Evolutionary conservation across 2,888 invertebrate species (phyloP).

Genomic region (Ectropis crepuscularia): DNA sequence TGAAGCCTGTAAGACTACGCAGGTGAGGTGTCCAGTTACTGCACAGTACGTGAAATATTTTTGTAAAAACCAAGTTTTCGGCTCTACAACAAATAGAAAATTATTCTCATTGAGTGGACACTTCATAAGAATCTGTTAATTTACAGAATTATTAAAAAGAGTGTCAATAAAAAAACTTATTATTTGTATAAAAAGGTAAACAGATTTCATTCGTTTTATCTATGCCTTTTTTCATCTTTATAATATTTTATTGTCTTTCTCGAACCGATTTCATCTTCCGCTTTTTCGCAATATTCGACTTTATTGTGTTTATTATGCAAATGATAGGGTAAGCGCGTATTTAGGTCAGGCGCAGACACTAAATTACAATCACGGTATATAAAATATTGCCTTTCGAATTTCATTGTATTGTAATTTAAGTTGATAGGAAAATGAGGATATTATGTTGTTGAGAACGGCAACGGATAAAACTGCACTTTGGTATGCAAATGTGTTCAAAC

Average conservation of each 20-base stretch:
- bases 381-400: conserved; percentile 28
- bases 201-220: not conserved
- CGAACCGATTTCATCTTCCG: conserved; percentile 30
- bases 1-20: conserved; percentile 60
- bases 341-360: conserved; percentile 27
- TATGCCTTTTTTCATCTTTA: conserved; percentile 32
- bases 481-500: conserved; percentile 41
- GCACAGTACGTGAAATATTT: conserved; percentile 12
- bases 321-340: conserved; percentile 33
- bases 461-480: conserved; percentile 25
- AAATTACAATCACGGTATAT: conserved; percentile 21
- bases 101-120: not conserved
- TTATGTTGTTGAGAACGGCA: conserved; percentile 24
- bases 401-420: conserved; percentile 33
- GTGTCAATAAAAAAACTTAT: no score
- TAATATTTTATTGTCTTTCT: conserved; percentile 28
- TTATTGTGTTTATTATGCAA: conserved; percentile 40
- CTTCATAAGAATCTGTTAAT: not conserved
- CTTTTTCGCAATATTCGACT: conserved; percentile 34
- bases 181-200: not conserved
- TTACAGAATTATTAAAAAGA: no score
- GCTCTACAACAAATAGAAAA: not conserved
- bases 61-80: not conserved
- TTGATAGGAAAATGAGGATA: conserved; percentile 27
- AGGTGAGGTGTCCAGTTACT: conserved; percentile 56